Evolutionary conservation across 2,797 vertebrate genomes (phyloP).

Genomic region (Xiphophorus birchmanni): DNA sequence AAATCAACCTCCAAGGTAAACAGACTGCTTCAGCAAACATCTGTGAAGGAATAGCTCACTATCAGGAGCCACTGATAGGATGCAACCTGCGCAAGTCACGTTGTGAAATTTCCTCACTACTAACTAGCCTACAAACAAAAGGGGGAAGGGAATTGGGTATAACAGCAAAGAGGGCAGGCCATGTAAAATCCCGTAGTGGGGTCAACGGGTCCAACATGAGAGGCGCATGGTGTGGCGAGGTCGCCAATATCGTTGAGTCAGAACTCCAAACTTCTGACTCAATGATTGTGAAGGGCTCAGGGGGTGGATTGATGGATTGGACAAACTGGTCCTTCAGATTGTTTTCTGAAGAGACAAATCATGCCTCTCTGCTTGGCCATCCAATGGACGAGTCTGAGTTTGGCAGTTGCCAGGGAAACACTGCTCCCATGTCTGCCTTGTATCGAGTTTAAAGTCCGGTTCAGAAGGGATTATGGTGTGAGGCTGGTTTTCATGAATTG

Average conservation of each 20-base stretch:
- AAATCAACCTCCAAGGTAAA: background rate
- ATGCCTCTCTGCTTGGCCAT: too few species aligned
- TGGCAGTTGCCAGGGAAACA: background rate
- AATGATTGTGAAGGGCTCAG: background rate
- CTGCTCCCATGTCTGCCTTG: background rate
- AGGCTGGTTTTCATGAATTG: background rate
- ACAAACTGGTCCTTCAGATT: too few species aligned
- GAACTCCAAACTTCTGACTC: background rate
- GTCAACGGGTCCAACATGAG: background rate
- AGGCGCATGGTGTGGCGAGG: background rate
- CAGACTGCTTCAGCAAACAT: too few species aligned
- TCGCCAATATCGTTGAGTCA: background rate
- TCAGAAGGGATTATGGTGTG: background rate
- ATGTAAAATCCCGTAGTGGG: background rate
- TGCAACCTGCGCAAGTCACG: too few species aligned
- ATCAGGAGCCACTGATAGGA: too few species aligned
- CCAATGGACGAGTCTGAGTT: background rate
- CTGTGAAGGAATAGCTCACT: too few species aligned
- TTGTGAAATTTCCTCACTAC: too few species aligned
- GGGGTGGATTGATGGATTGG: too few species aligned
- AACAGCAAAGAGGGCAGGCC: background rate
- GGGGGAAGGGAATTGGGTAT: background rate
- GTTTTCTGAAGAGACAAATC: too few species aligned
- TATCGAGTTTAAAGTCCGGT: background rate
- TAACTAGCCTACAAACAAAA: background rate